These are phyloP conservation scores for Syngnathus floridae DNA, from an alignment of 2,113 vertebrate genomes.

Conservation along the genomic window DNA sequence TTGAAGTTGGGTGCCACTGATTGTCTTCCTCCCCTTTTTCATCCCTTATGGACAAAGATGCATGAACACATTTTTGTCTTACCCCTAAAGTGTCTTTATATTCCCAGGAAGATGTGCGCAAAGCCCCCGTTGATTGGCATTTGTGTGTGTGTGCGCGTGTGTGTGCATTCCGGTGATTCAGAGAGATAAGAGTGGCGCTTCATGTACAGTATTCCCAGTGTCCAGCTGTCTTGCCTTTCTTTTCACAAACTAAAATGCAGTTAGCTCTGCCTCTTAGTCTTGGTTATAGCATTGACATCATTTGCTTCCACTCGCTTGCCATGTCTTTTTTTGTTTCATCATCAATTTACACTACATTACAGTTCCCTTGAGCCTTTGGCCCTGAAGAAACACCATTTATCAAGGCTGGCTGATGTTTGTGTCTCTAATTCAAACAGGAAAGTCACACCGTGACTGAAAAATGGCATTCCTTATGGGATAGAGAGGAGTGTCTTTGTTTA, in stretches of 20 bases:
- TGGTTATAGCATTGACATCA: conserved; percentile 6
- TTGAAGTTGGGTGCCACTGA: conserved; percentile 34
- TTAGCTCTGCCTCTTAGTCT: conserved; percentile 36
- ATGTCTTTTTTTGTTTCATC: conserved; percentile 33
- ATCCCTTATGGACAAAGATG: conserved; percentile 8
- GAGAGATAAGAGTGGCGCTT: conserved; percentile 60
- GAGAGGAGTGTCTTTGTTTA: conserved; percentile 14
- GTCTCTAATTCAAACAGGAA: conserved; percentile 64
- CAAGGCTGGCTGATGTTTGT: conserved; percentile 55
- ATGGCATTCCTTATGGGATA: conserved; percentile 52
- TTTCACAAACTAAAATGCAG: conserved; percentile 36
- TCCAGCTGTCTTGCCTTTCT: conserved; percentile 48
- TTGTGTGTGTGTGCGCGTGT: conserved; percentile 20
- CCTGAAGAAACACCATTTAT: conserved; percentile 62
- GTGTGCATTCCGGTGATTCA: conserved; percentile 44
- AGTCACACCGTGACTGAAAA: conserved; percentile 55
- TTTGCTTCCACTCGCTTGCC: neutral
- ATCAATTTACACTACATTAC: conserved; percentile 64
- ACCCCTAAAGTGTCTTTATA: no score
- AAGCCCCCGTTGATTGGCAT: neutral
- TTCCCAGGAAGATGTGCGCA: no score
- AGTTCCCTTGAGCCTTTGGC: conserved; percentile 58
- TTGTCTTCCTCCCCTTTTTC: conserved; percentile 14
- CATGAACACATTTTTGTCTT: no score
- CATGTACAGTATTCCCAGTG: conserved; percentile 35